Evolutionary conservation across 1,140 invertebrate species (phyloP).

Genomic region (Platorchestia sp.): DNA sequence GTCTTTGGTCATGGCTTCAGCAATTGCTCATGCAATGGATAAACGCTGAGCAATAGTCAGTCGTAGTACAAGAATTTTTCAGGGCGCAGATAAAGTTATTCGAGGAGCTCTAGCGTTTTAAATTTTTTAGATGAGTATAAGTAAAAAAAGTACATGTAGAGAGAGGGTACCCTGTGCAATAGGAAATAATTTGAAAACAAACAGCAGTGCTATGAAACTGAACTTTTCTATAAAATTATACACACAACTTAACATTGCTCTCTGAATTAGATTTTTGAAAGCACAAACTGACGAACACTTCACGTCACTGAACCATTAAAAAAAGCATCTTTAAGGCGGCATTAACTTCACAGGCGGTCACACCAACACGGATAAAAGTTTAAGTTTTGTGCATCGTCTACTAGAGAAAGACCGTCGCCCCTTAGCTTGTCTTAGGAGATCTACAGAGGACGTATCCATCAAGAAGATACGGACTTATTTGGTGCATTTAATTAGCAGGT

Average conservation of each 20-base stretch:
- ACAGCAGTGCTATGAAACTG: not conserved
- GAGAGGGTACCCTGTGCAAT: not conserved
- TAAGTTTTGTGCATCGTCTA: not conserved
- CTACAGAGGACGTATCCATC: conserved; percentile 1
- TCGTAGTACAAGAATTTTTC: not conserved
- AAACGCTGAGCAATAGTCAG: not conserved
- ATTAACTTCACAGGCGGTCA: not conserved
- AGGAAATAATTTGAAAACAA: not conserved
- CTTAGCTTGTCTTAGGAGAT: not conserved
- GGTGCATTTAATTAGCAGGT: conserved; percentile 12
- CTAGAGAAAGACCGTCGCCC: not conserved
- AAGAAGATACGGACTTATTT: not conserved
- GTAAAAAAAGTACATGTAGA: not conserved
- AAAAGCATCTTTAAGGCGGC: not conserved
- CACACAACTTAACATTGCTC: not conserved
- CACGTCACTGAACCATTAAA: not conserved
- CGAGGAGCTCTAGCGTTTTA: not conserved
- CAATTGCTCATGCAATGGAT: not conserved
- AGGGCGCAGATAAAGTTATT: not conserved
- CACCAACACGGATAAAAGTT: not conserved
- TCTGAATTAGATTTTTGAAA: not conserved
- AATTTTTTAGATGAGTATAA: not conserved
- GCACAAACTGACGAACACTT: not conserved
- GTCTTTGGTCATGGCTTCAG: not conserved
- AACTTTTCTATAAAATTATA: not conserved